Base-by-base conservation (phyloP, 92 coral and sea anemone species). In the Porites rus region DNA sequence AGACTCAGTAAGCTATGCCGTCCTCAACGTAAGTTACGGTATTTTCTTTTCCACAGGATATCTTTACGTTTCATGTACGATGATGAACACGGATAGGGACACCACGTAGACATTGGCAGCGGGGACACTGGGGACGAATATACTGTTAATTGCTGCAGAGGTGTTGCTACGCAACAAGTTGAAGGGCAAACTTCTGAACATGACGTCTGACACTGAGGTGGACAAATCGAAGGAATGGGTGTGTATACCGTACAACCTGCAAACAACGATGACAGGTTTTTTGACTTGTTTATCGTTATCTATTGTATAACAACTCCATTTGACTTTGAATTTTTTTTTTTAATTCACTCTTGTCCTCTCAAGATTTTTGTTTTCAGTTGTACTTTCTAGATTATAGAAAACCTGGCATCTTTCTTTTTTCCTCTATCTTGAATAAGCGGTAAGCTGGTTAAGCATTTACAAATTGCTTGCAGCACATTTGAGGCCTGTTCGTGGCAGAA, bases 151-250 rank as follows among this genome's bases (percentile, higher is more conserved):
- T 54, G 52, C 9, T 81, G 77, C 17, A 10, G n/a, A 71, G 86
- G 69, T 67, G 53, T 3, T 20, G 56, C 31, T 7, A 17, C 28
- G 24, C 85, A 81, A 62, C 85, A 81, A 31, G 67, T 67, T 56
- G 65, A 76, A 18, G 65, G 56, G 21, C 86, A 81, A 69, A 59
- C 59, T 51, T 52, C 67, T 16, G 69, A 58, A 52, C 86, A 81
- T 60, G 77, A 18, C 43, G 13, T 58, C 46, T 69, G 69, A 31
- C 77, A 81, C 59, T 81, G 67, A 28, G 86, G 60, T 1, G 43
- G 13, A 54, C 86, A 81, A 17, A 11, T 5, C 60, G 38, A n/a
- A 10, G 17, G 24, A 19, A 25, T n/a, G 8, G 19, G 72, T 50
- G 5, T 12, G 5, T 78, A 72, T 63, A 63, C 25, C 19, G 13